Evolutionary conservation across 2,888 invertebrate species (phyloP), one percentile per base, ranked within the genome.

Genomic region (Chrysopilus asiliformis): DNA sequence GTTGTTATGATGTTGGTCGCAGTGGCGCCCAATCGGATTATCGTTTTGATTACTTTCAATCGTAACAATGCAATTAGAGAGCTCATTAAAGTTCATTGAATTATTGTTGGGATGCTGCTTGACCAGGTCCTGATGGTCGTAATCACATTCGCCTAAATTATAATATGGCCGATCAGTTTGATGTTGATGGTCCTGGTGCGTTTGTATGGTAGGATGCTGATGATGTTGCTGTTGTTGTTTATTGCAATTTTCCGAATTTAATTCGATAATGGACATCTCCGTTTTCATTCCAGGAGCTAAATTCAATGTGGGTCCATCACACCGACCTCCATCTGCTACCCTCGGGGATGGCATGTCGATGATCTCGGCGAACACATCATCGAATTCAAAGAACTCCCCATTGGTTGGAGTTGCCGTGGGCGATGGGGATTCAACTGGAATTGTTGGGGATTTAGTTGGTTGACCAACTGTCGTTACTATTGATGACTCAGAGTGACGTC

Each of bases 61-160:
- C 51, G 58, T 61, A 46, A 60, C 60, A 49, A 64, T 61, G 53
- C 64, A 63, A 56, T 62, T 61, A 48, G 63, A 58, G 55, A 64
- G 54, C 53, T 64, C 64, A 56, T 64, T 61, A 57, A 63, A 63
- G 56, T 64, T 59, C 58, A 64, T 64, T 51, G 61, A 56, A 52
- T 59, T 63, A 53, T 50, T 55, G 50, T 53, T 52, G 18, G 29
- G 20, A 26, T 36, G 32, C 9, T 19, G 5, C 6, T 5, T 18
- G n/a, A 31, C 14, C 33, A 25, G 9, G n/a, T 28, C 8, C 9
- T 12, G 33, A 17, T 15, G 14, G 14, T 18, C 34, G 18, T 16
- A n/a, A 17, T 9, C 9, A 9, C 13, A 12, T 14, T n/a, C n/a
- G n/a, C n/a, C n/a, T n/a, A n/a, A n/a, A n/a, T n/a, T n/a, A n/a